Evolutionary conservation across 1,140 invertebrate species (phyloP).

Genomic region (Leptoteleia sp.): DNA sequence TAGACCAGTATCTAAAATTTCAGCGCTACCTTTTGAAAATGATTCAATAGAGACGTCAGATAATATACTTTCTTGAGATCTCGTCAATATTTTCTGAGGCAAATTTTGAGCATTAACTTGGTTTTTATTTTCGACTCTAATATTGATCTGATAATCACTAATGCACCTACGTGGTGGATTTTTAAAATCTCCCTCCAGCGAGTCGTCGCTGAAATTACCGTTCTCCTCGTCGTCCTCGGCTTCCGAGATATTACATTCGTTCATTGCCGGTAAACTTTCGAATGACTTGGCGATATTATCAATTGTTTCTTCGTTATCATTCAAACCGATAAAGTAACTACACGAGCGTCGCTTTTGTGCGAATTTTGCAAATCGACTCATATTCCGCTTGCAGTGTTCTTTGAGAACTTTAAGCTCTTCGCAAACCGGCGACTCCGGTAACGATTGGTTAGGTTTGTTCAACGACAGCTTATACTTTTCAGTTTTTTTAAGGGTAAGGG

Average conservation of each 20-base stretch:
- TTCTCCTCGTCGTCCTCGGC: conserved; percentile 77
- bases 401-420: conserved; percentile 77
- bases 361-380: conserved; percentile 74
- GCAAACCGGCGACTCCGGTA: conserved; percentile 80
- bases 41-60: conserved; percentile 83
- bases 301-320: conserved; percentile 75
- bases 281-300: conserved; percentile 76
- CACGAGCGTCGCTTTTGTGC: conserved; percentile 77
- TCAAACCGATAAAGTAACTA: conserved; percentile 78
- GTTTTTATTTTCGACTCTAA: conserved; percentile 69
- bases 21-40: conserved; percentile 76
- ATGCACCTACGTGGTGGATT: conserved; percentile 84
- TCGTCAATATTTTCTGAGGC: conserved; percentile 68
- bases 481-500: conserved; percentile 77
- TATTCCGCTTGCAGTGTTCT: conserved; percentile 73
- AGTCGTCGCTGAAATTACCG: conserved; percentile 89
- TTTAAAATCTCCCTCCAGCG: conserved; percentile 86
- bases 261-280: conserved; percentile 77
- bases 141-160: conserved; percentile 89
- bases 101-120: conserved; percentile 67
- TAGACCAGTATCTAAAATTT: conserved; percentile 80
- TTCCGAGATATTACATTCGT: conserved; percentile 70
- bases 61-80: conserved; percentile 89
- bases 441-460: conserved; percentile 77
- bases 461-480: conserved; percentile 79